Base-by-base conservation (phyloP, 2,888 invertebrate genomes). In the Metopia argyrocephala region DNA sequence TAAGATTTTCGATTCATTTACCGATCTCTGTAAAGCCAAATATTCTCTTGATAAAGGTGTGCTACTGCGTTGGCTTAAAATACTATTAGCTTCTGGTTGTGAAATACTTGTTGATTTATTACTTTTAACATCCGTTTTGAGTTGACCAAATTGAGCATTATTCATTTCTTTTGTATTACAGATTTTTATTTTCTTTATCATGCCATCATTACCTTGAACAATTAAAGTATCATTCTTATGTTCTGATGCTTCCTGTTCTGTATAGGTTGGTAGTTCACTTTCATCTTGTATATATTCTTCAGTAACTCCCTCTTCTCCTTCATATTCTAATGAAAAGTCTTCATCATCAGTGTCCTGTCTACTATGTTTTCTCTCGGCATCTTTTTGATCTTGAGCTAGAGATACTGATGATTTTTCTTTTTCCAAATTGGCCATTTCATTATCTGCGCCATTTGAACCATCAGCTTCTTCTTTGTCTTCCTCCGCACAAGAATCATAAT, bases 1-100 rank as follows among this genome's bases (percentile, higher is more conserved):
- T 54, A 93, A 91, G 61, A 94, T 92, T 86, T 94, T 93, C 0
- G 94, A 94, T 85, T 94, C 94, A 86, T 93, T 94, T 25, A 94
- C 93, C 15, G 94, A 92, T 31, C 93, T 93, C 82, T 94, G 92
- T 25, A 94, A 89, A 1, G 93, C 93, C 84, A 93, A 91, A 74
- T 94, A 89, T 87, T 94, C 94, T 80, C 93, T 91, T 76, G 91
- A 91, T 68, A 92, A 91, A 2, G 86, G 86, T 5, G 85, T 83
- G 54, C 84, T 86, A 31, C 82, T 84, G n/a, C 86, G 87, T 18
- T 57, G 45, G 25, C 59, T 64, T 21, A 57, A 45, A 28, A 18
- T 68, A 50, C 28, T 59, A 68, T 61, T 65, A 15, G 31, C 38
- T 6, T 65, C 76, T 38, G 45, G n/a, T n/a, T 28, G 52, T 12